Base-by-base conservation (phyloP, 2,113 vertebrate species). In the Cyphomyrus plagiostoma region DNA sequence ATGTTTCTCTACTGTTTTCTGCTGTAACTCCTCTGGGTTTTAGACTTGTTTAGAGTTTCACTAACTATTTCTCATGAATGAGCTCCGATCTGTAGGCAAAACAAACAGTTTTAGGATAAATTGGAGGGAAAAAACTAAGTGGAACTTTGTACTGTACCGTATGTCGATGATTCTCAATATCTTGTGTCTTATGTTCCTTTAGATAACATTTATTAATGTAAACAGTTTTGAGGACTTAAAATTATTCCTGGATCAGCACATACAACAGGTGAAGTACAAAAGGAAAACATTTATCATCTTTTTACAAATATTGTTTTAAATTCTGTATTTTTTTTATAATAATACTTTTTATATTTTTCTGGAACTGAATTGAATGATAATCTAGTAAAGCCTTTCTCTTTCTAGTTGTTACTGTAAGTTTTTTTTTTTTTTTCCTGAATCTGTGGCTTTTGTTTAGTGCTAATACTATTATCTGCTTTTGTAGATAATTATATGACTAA, bases 241-340 rank as follows among this genome's bases (percentile, higher is more conserved):
- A 91, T 58, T 91, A 2, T 93, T 98, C 90, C 93, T 99, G 5
- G 97, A 97, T 82, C 96, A 97, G 88, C 96, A 96, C 49, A 93
- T 98, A 90, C 95, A 94, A 30, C 97, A 99, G 97, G 98, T 97
- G 93, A 91, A 89, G 66, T 80, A 46, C 8, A 53, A 77, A 21
- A n/a, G 83, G 0, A 74, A 5, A 70, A 39, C 53, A 62, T 70
- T 30, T 70, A 23, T 48, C 50, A 58, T 58, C 7, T 19, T 84
- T 53, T 85, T 35, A 89, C 17, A 23, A 70, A 88, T 42, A 80
- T 80, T 80, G 7, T 45, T 45, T 45, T 45, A 3, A 45, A 42
- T 42, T 80, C 15, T 80, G 74, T 70, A 30, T 56, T 66, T 66
- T 66, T 66, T 62, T 66, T 10, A 46, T 4, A 3, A 26, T 66